phyloP scores from a whole-genome alignment of 2,113 vertebrate genomes.

The Pseudopodoces humilis region DNA sequence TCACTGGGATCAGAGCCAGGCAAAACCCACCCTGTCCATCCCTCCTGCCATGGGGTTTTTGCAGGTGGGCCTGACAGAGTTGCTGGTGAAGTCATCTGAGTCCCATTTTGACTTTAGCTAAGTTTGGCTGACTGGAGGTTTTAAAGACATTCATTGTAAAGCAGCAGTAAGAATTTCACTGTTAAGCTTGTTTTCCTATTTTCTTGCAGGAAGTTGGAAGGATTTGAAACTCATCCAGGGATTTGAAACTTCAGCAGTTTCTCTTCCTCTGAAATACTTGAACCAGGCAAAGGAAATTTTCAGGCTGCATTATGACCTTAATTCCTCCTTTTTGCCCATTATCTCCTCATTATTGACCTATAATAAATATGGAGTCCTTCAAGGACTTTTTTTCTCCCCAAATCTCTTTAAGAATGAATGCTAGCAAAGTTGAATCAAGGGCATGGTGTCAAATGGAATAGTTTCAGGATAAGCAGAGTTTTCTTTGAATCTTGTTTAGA shows the following conservation, averaged over 20 bases:
- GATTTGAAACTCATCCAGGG: slow-evolving; percentile 47
- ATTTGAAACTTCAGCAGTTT: slow-evolving; percentile 60
- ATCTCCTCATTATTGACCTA: slow-evolving; percentile 22
- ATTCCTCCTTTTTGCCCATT: slow-evolving; percentile 37
- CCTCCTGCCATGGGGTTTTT: not conserved
- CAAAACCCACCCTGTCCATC: not conserved
- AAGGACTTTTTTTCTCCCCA: not conserved
- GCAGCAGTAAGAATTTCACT: not conserved
- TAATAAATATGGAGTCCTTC: slow-evolving; percentile 18
- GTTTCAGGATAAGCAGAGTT: not conserved
- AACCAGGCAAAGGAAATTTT: slow-evolving; percentile 14
- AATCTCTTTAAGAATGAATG: not conserved
- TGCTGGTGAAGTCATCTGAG: not conserved
- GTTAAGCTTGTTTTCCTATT: slow-evolving; percentile 34
- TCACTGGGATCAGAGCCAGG: not conserved
- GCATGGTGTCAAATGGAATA: not conserved
- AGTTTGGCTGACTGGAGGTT: not conserved
- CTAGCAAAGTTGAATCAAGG: not conserved
- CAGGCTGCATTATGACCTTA: slow-evolving; percentile 47
- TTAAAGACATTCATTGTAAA: not conserved
- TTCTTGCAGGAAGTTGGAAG: slow-evolving; percentile 12
- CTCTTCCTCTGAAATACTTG: not conserved
- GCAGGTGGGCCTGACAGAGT: not conserved
- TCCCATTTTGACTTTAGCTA: not conserved
- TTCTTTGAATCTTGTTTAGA: not conserved